These are phyloP conservation scores for Timema cristinae DNA, from an alignment of 2,888 invertebrate genomes.

Conservation along the genomic window DNA sequence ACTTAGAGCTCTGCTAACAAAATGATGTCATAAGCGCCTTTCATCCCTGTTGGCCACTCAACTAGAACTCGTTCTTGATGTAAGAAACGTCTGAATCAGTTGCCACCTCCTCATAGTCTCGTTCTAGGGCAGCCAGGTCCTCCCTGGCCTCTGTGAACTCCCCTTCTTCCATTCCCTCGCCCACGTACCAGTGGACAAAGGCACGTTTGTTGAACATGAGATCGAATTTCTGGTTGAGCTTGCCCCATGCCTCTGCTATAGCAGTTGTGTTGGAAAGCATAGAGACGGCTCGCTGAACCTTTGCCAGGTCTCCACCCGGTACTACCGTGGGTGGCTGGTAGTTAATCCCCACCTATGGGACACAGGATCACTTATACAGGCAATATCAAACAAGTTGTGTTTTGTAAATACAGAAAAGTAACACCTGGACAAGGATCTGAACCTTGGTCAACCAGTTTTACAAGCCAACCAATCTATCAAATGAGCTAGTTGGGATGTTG, in stretches of 20 bases:
- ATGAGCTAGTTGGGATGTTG: too few relatives aligned
- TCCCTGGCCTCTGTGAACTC: conserved; percentile 41
- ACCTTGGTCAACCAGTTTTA: too few relatives aligned
- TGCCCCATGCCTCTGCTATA: conserved; percentile 74
- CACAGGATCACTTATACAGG: neutral
- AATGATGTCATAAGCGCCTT: too few relatives aligned
- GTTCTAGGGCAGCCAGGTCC: conserved; percentile 53
- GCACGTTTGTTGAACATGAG: conserved; percentile 78
- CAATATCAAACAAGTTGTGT: too few relatives aligned
- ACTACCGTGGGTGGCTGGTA: conserved; percentile 55
- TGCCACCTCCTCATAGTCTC: conserved; percentile 85
- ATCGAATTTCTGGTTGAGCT: conserved; percentile 67
- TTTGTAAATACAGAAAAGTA: too few relatives aligned
- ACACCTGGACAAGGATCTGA: too few relatives aligned
- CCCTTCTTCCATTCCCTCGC: conserved; percentile 50
- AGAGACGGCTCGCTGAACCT: conserved; percentile 69
- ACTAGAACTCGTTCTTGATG: conserved; percentile 38
- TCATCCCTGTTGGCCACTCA: too few relatives aligned
- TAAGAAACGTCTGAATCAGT: conserved; percentile 78
- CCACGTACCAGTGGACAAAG: conserved; percentile 80
- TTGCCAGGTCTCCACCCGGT: conserved; percentile 71
- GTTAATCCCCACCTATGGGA: conserved; percentile 45
- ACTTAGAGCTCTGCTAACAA: too few relatives aligned
- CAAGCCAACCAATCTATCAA: too few relatives aligned
- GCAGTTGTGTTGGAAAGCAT: conserved; percentile 67